Evolutionary conservation across 2,888 invertebrate species (phyloP).

Genomic region (Nomada lathburiana): DNA sequence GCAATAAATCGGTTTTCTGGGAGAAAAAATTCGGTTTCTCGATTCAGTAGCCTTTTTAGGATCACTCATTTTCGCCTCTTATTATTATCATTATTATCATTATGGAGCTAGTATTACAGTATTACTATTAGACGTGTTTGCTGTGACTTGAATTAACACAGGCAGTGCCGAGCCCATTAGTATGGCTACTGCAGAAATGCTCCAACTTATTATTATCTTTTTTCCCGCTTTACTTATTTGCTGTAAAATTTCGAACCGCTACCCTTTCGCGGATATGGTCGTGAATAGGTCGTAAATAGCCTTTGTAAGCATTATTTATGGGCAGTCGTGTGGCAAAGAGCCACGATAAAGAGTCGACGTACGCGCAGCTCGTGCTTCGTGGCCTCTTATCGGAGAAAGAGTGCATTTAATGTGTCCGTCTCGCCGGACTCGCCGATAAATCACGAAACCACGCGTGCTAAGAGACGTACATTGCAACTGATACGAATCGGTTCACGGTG

Average conservation of each 20-base stretch:
- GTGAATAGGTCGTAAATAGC: background rate
- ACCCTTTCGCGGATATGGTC: background rate
- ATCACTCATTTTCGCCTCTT: background rate
- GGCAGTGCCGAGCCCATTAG: too few relatives aligned
- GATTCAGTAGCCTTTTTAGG: background rate
- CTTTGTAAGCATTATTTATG: constrained; percentile 44
- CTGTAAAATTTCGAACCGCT: background rate
- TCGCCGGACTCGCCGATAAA: constrained; percentile 54
- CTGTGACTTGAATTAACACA: too few relatives aligned
- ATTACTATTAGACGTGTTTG: too few relatives aligned
- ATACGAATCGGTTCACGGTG: constrained; percentile 61
- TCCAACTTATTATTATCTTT: background rate
- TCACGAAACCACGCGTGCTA: constrained; percentile 46
- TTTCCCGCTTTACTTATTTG: background rate
- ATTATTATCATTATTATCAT: background rate
- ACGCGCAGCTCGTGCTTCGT: constrained; percentile 69
- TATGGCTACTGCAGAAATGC: too few relatives aligned
- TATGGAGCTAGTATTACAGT: too few relatives aligned
- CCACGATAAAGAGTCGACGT: constrained; percentile 65
- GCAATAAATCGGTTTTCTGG: background rate
- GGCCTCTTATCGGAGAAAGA: constrained; percentile 56
- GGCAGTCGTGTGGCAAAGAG: constrained; percentile 67
- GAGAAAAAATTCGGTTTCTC: background rate
- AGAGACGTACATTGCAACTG: constrained; percentile 44
- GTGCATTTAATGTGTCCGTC: constrained; percentile 57